Evolutionary conservation across 2,797 vertebrate species (phyloP).

Genomic region (Allobates femoralis): DNA sequence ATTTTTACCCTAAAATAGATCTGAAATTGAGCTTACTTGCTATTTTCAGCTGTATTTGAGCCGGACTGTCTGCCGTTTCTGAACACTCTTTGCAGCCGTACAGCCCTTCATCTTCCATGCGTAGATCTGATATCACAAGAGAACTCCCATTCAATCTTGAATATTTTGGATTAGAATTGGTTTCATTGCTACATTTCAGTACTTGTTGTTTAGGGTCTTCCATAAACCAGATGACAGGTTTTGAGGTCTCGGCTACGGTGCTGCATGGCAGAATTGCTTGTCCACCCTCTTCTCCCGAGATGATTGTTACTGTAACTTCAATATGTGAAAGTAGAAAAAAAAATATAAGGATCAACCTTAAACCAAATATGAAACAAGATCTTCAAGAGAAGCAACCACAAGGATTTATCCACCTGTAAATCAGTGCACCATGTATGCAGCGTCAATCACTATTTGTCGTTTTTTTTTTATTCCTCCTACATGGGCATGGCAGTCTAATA

Average conservation of each 20-base stretch:
- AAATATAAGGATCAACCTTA: background rate
- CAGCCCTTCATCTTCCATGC: constrained; percentile 75
- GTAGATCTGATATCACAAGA: constrained; percentile 74
- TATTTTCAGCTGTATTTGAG: constrained; percentile 75
- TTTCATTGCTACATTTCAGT: constrained; percentile 69
- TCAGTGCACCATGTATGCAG: too few relatives aligned
- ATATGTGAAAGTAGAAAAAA: constrained; percentile 25
- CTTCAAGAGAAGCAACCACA: background rate
- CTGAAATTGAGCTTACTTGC: constrained; percentile 76
- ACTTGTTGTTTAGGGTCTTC: constrained; percentile 66
- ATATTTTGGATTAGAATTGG: constrained; percentile 66
- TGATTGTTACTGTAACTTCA: constrained; percentile 69
- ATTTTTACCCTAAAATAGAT: background rate
- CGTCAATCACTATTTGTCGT: too few relatives aligned
- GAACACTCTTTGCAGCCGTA: constrained; percentile 80
- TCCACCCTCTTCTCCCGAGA: constrained; percentile 72
- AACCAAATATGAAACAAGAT: background rate
- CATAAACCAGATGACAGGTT: constrained; percentile 78
- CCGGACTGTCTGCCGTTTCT: constrained; percentile 56
- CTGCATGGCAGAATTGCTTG: constrained; percentile 76
- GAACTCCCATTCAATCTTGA: constrained; percentile 73
- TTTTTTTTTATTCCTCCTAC: too few relatives aligned
- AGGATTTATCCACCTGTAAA: too few relatives aligned
- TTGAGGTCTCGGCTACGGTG: constrained; percentile 61
- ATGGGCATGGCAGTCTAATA: too few relatives aligned